phyloP scores from a whole-genome alignment of 2,888 invertebrate genomes.

The Napeogenes sylphis region DNA sequence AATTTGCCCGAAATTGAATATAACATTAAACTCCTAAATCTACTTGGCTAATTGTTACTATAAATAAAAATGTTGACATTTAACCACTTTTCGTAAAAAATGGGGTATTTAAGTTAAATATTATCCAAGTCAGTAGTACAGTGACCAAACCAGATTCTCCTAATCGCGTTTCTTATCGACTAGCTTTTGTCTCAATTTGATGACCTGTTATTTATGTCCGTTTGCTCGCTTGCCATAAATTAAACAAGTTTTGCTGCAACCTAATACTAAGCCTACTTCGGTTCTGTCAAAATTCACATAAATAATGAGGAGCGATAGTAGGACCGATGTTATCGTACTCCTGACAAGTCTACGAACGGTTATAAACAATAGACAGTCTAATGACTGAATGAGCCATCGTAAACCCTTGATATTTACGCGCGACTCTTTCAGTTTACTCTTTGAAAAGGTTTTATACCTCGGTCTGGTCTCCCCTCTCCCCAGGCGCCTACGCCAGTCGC shows the following conservation, averaged over 20 bases:
- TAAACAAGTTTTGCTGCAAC: conserved; percentile 62
- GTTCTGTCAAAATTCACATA: conserved; percentile 74
- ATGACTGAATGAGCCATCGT: conserved; percentile 74
- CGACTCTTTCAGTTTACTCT: conserved; percentile 69
- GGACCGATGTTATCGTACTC: conserved; percentile 64
- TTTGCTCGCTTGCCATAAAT: conserved; percentile 66
- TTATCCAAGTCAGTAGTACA: conserved; percentile 58
- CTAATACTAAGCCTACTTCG: conserved; percentile 45
- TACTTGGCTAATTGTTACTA: too few relatives aligned
- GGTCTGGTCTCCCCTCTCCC: conserved; percentile 55
- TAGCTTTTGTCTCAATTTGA: conserved; percentile 74
- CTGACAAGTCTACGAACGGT: conserved; percentile 64
- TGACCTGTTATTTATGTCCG: conserved; percentile 64
- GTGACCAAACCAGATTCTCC: conserved; percentile 62
- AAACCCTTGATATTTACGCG: conserved; percentile 74
- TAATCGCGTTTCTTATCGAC: conserved; percentile 63
- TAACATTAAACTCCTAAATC: too few relatives aligned
- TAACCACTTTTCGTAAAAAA: not conserved
- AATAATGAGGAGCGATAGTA: conserved; percentile 64
- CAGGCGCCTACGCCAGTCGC: conserved; percentile 63
- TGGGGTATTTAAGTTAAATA: conserved; percentile 48
- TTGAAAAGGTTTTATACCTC: conserved; percentile 70
- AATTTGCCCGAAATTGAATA: too few relatives aligned
- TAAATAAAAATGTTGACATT: too few relatives aligned
- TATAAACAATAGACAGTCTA: conserved; percentile 70